Evolutionary conservation across 2,113 vertebrate genomes (phyloP), one percentile per base, ranked within the genome.

Genomic region (Nematolebias whitei): DNA sequence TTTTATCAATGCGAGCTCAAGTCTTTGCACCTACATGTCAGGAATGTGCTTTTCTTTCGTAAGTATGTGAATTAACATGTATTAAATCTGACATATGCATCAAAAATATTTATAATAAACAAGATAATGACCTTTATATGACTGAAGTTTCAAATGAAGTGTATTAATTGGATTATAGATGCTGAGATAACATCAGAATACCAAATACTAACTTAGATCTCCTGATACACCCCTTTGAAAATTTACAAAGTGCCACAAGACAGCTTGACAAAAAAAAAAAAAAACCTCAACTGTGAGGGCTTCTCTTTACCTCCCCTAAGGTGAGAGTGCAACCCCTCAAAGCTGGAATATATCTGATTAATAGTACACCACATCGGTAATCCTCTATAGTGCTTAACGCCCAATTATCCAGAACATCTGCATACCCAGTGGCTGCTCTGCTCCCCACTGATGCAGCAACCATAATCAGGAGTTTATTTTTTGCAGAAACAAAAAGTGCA

Each of bases 401-500:
- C 65, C 75, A 84, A 83, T 88, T 85, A 84, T 80, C 78, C 63
- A 50, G 20, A 12, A 79, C 87, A 88, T 84, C 86, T 84, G 82
- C 72, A 68, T 35, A 18, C 69, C 76, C 83, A 70, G 81, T 60
- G 68, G 79, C 85, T 66, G 71, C 50, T 59, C 54, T 20, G 63
- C 71, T 74, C 60, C 79, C 66, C 11, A 14, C 56, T 29, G 54
- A 58, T 55, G 70, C 39, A n/a, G 45, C 53, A 65, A 45, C 35
- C 57, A 45, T 39, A 26, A 71, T 60, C 71, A 79, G 58, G 63
- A 64, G 57, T 52, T 11, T 66, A 24, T 41, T 29, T 29, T 29
- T 68, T 4, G 29, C 45, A 39, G 68, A 16, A 63, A 22, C 26
- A 38, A 45, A 18, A 39, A 53, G 11, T 13, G 26, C 18, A 24